phyloP scores from a whole-genome alignment of 2,797 vertebrate genomes.

The Helicolenus hilgendorfi region DNA sequence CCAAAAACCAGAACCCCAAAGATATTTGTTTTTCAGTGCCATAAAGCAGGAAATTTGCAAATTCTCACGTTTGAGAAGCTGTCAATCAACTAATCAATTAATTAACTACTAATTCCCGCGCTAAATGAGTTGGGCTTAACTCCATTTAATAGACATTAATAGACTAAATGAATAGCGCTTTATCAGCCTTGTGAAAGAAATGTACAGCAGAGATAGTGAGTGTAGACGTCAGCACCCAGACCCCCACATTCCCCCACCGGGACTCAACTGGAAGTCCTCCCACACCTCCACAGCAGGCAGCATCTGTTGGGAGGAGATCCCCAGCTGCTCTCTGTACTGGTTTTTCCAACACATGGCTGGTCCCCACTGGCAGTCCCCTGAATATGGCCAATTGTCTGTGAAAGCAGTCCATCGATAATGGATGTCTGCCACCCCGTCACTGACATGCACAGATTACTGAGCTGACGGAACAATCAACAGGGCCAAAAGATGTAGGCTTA shows the following conservation, averaged over 20 bases:
- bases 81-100: neutral
- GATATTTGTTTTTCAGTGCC: neutral
- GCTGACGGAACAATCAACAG: slow-evolving; percentile 62
- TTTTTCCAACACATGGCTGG: slow-evolving; percentile 50
- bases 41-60: neutral
- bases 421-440: slow-evolving; percentile 44
- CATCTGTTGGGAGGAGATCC: slow-evolving; percentile 70
- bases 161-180: neutral
- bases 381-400: slow-evolving; percentile 66
- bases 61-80: neutral
- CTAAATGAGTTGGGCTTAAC: neutral
- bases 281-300: slow-evolving; percentile 53
- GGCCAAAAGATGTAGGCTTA: slow-evolving; percentile 41
- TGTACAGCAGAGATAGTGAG: neutral
- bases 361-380: slow-evolving; percentile 42
- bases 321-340: slow-evolving; percentile 64
- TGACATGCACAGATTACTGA: slow-evolving; percentile 41
- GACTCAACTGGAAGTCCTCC: slow-evolving; percentile 36
- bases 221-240: neutral
- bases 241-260: neutral
- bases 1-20: neutral
- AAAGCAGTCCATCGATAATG: slow-evolving; percentile 70
- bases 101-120: neutral
- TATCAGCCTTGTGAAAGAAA: neutral
- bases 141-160: neutral